Evolutionary conservation across 2,113 vertebrate species (phyloP), one percentile per base, ranked within the genome.

Genomic region (Dromas ardeola): DNA sequence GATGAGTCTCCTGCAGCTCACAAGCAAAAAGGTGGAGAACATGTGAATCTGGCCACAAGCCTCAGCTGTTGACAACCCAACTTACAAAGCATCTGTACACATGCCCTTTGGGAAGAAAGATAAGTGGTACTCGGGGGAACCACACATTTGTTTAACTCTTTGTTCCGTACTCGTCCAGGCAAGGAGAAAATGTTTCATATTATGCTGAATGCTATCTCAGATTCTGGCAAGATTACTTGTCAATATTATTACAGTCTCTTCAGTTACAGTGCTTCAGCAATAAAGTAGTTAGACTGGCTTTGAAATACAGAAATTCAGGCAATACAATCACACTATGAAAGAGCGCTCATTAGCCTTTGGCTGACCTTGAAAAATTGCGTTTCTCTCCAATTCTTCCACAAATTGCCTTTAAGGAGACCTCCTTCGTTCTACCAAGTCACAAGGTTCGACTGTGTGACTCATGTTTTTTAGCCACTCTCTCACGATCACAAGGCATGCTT

Each of bases 321-420:
- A 94, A 97, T 79, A 93, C 95, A 97, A 95, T 95, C 61, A 0
- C 79, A 67, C 81, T 96, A 76, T 97, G 96, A 96, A 97, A 96
- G 86, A 93, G 79, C 26, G 42, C 95, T 97, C 97, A 97, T 98
- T 98, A 97, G 94, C 96, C 96, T 94, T 91, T 98, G 96, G 95
- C 95, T 98, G 97, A 97, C 97, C 96, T 94, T 88, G 84, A 84
- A 88, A 96, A 96, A 90, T 67, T 90, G 96, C 5, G 0, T 95
- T 95, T 96, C 93, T 95, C 79, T 96, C 86, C 94, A 95, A 29
- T 94, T 90, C 91, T 93, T 95, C 94, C 83, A 93, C 97, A 97
- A 96, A 96, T 93, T 97, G 93, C 92, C 76, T 96, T 97, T 96
- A 97, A 91, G 93, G 72, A 96, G 90, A 96, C 93, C 83, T 94